phyloP scores from a whole-genome alignment of 2,888 invertebrate genomes.

The Eupithecia subumbrata region DNA sequence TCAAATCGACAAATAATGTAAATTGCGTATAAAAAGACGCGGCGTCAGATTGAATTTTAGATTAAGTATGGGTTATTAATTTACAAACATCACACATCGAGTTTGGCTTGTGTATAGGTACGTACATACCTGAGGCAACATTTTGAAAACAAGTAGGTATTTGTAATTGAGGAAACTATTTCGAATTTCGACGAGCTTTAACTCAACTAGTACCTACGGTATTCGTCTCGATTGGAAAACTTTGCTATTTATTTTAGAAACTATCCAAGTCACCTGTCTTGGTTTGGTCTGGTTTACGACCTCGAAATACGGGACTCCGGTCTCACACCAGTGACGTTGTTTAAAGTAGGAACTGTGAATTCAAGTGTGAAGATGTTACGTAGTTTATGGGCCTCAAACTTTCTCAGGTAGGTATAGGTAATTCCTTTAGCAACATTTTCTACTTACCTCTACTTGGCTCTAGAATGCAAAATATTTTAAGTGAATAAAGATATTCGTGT shows the following conservation, averaged over 20 bases:
- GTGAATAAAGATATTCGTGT: background rate
- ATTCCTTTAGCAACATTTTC: background rate
- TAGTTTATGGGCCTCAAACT: background rate
- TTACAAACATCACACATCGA: too few relatives aligned
- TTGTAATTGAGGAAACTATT: background rate
- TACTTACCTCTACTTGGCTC: background rate
- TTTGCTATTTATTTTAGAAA: conserved; percentile 24
- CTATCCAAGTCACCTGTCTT: conserved; percentile 2
- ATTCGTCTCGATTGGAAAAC: conserved; percentile 22
- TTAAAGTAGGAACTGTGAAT: conserved; percentile 1
- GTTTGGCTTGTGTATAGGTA: too few relatives aligned
- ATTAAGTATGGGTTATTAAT: too few relatives aligned
- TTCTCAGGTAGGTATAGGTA: background rate
- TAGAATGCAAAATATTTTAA: background rate
- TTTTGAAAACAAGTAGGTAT: background rate
- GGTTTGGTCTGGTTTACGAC: background rate
- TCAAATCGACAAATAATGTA: too few relatives aligned
- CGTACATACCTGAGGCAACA: too few relatives aligned
- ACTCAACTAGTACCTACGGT: background rate
- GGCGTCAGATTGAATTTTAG: too few relatives aligned
- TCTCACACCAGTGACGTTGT: conserved; percentile 11
- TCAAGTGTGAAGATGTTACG: conserved; percentile 1
- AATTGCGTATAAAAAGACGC: too few relatives aligned
- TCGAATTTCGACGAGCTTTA: background rate
- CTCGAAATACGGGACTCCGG: background rate